phyloP scores from a whole-genome alignment of 2,797 vertebrate species.

The Galago senegalensis region DNA sequence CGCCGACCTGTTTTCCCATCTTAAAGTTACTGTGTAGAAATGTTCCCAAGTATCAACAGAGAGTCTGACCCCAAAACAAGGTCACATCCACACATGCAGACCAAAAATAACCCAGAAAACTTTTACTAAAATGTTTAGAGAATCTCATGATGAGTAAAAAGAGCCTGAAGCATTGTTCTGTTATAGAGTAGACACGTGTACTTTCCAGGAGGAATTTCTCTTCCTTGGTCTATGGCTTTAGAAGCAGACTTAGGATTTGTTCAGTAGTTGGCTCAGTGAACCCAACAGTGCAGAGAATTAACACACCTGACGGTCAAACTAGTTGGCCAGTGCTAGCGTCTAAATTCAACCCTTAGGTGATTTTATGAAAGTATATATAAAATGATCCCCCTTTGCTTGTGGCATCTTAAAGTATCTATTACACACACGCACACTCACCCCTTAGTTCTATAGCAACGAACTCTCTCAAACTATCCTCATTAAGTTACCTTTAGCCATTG shows the following conservation, averaged over 20 bases:
- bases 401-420: no score
- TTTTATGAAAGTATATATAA: neutral
- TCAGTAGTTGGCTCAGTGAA: conserved; percentile 5
- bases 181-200: neutral
- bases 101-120: neutral
- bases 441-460: neutral
- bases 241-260: neutral
- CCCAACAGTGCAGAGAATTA: neutral
- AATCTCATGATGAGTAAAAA: neutral
- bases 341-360: neutral
- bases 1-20: conserved; percentile 46
- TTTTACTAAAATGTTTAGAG: neutral
- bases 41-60: neutral
- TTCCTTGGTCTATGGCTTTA: neutral
- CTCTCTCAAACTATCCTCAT: neutral
- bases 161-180: neutral
- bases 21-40: conserved; percentile 45
- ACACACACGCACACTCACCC: neutral
- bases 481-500: neutral
- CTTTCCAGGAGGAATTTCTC: neutral
- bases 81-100: neutral
- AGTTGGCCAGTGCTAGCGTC: neutral
- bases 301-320: neutral
- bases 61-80: neutral
- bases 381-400: neutral